Evolutionary conservation across 2,113 vertebrate species (phyloP), one percentile per base, ranked within the genome.

Genomic region (Albula glossodonta): DNA sequence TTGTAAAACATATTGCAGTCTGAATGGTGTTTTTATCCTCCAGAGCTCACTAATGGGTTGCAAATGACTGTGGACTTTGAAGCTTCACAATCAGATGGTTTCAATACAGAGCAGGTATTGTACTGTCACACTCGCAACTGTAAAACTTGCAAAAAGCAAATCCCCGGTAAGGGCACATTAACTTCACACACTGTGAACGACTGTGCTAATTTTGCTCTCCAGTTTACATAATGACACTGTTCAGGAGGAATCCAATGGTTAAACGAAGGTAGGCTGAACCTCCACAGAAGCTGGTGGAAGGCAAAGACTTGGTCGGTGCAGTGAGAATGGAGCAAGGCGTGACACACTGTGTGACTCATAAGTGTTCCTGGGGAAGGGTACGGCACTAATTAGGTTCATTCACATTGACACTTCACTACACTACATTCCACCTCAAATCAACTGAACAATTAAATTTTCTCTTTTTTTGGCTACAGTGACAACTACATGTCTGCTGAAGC

Each of bases 61-160:
- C 83, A 87, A 89, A 89, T 89, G 81, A 86, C 60, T 78, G 78
- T 50, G 70, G 86, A 89, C 84, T 85, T 85, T 87, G 86, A 89
- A 87, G 86, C 86, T 63, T 53, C 77, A 87, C 84, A 80, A 89
- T 84, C 85, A 77, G 70, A 81, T 66, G 57, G 53, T 22, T 85
- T 85, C 88, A 80, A 87, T 87, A 84, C 78, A 87, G 63, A 87
- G 11, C 83, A 87, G 77, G 84, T 84, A 70, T 84, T 78, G 80
- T 51, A 74, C 74, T 87, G 84, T 84, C 77, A 70, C 74, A 74
- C 63, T 81, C 25, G 80, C 51, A 56, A 84, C 66, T 87, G 57
- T 87, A 78, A 87, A 83, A 81, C 84, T 84, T 82, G 86, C 77
- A 12, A 53, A 87, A 79, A 83, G 78, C 74, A 83, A 52, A 19